phyloP scores from a whole-genome alignment of 1,140 invertebrate species.

The Papilio polytes region DNA sequence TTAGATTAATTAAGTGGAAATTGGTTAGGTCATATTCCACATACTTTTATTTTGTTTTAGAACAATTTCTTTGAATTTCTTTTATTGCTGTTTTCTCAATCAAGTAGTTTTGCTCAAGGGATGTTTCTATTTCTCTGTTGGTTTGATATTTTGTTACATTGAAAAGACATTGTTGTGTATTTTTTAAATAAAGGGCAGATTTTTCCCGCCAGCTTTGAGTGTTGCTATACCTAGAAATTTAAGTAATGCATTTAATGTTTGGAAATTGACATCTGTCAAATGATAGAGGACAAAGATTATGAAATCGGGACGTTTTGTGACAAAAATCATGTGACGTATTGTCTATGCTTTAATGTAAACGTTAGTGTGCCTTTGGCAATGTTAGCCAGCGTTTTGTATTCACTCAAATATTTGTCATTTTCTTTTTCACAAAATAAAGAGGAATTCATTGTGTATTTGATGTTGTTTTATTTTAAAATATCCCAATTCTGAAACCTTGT shows the following conservation, averaged over 20 bases:
- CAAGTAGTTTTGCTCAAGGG: conserved; percentile 65
- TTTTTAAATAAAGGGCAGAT: conserved; percentile 46
- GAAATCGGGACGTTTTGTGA: conserved; percentile 6
- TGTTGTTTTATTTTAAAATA: conserved; percentile 47
- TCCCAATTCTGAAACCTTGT: background rate
- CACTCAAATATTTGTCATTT: conserved; percentile 64
- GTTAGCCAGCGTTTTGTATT: conserved; percentile 60
- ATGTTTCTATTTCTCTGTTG: conserved; percentile 57
- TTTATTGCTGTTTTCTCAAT: conserved; percentile 45
- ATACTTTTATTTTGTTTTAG: conserved; percentile 43
- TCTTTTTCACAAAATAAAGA: conserved; percentile 71
- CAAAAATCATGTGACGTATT: conserved; percentile 34
- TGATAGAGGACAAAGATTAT: conserved; percentile 28
- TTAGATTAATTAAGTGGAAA: conserved; percentile 27
- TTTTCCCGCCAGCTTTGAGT: conserved; percentile 44
- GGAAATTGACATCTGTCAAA: conserved; percentile 42
- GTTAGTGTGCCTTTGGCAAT: conserved; percentile 66
- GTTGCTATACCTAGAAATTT: conserved; percentile 50
- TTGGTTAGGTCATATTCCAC: conserved; percentile 12
- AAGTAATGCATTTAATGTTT: conserved; percentile 50
- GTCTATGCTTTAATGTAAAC: conserved; percentile 55
- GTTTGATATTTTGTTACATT: conserved; percentile 53
- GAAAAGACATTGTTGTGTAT: conserved; percentile 53
- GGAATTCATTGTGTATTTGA: conserved; percentile 74
- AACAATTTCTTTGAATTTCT: conserved; percentile 64